phyloP scores from a whole-genome alignment of 2,888 invertebrate species.

The Hypomecis punctinalis region DNA sequence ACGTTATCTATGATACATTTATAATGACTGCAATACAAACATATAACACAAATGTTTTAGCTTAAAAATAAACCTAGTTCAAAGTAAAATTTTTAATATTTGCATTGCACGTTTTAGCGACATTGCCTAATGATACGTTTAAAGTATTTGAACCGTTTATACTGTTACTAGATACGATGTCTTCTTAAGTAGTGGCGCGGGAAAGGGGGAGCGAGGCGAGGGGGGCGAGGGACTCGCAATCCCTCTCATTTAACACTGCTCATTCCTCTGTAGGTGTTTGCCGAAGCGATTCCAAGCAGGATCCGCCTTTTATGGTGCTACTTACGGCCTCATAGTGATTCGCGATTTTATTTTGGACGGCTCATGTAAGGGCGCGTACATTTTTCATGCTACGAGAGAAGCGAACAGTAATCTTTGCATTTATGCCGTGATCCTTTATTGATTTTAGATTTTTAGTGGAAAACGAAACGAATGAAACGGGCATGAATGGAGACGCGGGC shows the following conservation, averaged over 20 bases:
- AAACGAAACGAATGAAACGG: conserved; percentile 82
- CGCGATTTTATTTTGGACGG: conserved; percentile 84
- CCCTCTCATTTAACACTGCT: conserved; percentile 85
- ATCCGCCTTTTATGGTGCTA: conserved; percentile 82
- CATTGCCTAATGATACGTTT: conserved; percentile 63
- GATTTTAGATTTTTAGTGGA: conserved; percentile 85
- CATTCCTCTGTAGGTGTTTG: conserved; percentile 83
- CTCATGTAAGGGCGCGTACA: conserved; percentile 80
- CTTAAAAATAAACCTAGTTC: too few species aligned
- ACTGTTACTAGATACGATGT: conserved; percentile 62
- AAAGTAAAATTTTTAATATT: too few species aligned
- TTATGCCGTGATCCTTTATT: conserved; percentile 84
- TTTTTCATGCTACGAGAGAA: conserved; percentile 80
- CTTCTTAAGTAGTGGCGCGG: conserved; percentile 65
- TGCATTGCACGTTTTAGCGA: conserved; percentile 30
- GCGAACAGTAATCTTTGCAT: conserved; percentile 84
- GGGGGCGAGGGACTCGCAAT: conserved; percentile 65
- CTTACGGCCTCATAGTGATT: conserved; percentile 84
- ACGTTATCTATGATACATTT: too few species aligned
- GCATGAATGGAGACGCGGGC: conserved; percentile 81
- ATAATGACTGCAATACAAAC: too few species aligned
- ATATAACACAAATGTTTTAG: too few species aligned
- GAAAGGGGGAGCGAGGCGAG: conserved; percentile 43
- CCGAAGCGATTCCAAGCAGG: conserved; percentile 81
- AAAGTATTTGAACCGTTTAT: conserved; percentile 68